Evolutionary conservation across 2,113 vertebrate species (phyloP).

Genomic region (Raja brachyura): DNA sequence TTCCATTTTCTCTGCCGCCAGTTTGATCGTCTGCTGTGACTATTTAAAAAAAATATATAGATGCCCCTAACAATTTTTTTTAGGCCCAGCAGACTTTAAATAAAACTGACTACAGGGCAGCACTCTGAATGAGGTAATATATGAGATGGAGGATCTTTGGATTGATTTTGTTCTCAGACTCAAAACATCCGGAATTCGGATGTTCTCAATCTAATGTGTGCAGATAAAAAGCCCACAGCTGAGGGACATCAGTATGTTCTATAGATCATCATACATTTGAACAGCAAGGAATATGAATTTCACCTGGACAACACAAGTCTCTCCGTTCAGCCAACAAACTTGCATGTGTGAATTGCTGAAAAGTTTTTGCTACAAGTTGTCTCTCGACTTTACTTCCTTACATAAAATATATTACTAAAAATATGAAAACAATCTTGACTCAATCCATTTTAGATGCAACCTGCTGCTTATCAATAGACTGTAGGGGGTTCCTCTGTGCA

Average conservation of each 20-base stretch:
- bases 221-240: conserved; percentile 7
- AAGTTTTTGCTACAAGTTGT: neutral
- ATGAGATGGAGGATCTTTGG: neutral
- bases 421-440: neutral
- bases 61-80: neutral
- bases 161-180: neutral
- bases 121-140: neutral
- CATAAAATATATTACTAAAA: neutral
- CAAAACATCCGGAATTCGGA: conserved; percentile 7
- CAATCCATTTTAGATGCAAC: neutral
- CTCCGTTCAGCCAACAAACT: neutral
- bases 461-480: neutral
- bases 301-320: neutral
- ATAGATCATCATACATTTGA: neutral
- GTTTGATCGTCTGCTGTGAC: neutral
- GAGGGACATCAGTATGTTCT: neutral
- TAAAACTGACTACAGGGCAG: neutral
- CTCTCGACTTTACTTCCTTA: neutral
- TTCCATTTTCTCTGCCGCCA: neutral
- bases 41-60: neutral
- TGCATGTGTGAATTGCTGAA: neutral
- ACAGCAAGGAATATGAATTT: neutral
- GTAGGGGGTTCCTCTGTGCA: neutral
- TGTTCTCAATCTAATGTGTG: neutral
- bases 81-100: conserved; percentile 4